These are phyloP conservation scores for Cheilosia scutellata DNA, from an alignment of 2,888 invertebrate species.

Conservation along the genomic window DNA sequence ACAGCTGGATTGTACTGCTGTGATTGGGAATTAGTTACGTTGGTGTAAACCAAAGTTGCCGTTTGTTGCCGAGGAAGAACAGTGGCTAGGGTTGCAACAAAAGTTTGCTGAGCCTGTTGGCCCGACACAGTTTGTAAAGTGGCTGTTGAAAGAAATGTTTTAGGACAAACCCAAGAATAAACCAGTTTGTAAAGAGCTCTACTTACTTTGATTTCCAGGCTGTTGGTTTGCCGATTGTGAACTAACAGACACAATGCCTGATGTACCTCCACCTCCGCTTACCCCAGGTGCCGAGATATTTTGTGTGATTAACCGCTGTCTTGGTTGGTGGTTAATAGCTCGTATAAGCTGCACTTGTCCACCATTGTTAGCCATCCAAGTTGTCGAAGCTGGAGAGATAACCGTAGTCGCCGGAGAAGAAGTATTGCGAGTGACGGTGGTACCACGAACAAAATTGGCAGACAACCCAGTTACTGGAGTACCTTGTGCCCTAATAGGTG, in stretches of 20 bases:
- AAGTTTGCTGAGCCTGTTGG: conserved; percentile 80
- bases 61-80: conserved; percentile 83
- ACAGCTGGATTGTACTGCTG: conserved; percentile 82
- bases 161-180: not conserved
- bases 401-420: conserved; percentile 83
- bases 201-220: conserved; percentile 77
- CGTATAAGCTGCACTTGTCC: conserved; percentile 83
- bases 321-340: conserved; percentile 81
- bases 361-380: conserved; percentile 82
- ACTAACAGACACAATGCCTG: conserved; percentile 77
- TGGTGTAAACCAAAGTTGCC: conserved; percentile 83
- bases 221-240: conserved; percentile 72
- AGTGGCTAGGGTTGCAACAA: conserved; percentile 82
- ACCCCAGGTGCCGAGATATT: conserved; percentile 78
- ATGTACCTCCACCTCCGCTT: conserved; percentile 74
- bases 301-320: conserved; percentile 83
- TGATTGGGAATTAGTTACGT: conserved; percentile 80
- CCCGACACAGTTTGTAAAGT: conserved; percentile 78
- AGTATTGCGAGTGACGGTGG: conserved; percentile 79
- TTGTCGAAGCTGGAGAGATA: conserved; percentile 82
- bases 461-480: conserved; percentile 79
- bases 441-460: conserved; percentile 82
- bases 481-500: conserved; percentile 81
- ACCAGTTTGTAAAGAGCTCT: not conserved
- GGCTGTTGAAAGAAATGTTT: conserved; percentile 62